phyloP scores from a whole-genome alignment of 2,113 vertebrate species.

The Phaethornis superciliosus region DNA sequence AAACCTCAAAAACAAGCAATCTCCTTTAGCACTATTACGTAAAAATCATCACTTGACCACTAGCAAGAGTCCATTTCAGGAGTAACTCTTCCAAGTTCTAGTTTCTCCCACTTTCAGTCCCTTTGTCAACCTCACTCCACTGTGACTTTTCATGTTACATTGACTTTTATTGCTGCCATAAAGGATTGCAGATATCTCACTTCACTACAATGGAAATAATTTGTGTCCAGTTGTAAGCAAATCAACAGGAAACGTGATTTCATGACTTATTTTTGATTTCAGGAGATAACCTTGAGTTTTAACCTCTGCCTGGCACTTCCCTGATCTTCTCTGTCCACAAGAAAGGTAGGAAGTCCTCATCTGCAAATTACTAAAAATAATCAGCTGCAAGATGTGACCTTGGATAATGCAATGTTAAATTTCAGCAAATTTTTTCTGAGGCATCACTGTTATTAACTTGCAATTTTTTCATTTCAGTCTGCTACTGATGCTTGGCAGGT shows the following conservation, averaged over 20 bases:
- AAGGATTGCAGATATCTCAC: not conserved
- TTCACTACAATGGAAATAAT: slow-evolving; percentile 33
- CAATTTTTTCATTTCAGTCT: slow-evolving; percentile 88
- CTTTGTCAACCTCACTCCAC: not conserved
- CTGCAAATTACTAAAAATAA: slow-evolving; percentile 79
- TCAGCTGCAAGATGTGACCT: slow-evolving; percentile 83
- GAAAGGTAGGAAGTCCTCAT: slow-evolving; percentile 66
- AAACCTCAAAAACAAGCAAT: not conserved
- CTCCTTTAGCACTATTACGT: not conserved
- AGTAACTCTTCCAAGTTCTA: not conserved
- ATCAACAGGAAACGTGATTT: slow-evolving; percentile 38
- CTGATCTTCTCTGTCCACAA: slow-evolving; percentile 52
- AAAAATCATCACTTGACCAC: not conserved
- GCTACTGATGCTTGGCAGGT: slow-evolving; percentile 88
- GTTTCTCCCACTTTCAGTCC: not conserved
- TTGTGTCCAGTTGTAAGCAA: slow-evolving; percentile 44
- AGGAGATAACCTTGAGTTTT: slow-evolving; percentile 66
- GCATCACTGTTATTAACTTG: slow-evolving; percentile 84
- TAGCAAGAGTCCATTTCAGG: not conserved
- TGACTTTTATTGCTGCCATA: slow-evolving; percentile 1
- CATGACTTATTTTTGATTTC: slow-evolving; percentile 15
- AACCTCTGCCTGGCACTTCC: slow-evolving; percentile 42
- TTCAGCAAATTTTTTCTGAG: slow-evolving; percentile 78
- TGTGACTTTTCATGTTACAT: not conserved
- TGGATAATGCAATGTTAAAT: slow-evolving; percentile 84